A percentile compares a stretch with the other conserved stretches of the same genome.
Conservation (phyloP, 2,888 invertebrate genomes). For the Thereva nobilitata region DNA sequence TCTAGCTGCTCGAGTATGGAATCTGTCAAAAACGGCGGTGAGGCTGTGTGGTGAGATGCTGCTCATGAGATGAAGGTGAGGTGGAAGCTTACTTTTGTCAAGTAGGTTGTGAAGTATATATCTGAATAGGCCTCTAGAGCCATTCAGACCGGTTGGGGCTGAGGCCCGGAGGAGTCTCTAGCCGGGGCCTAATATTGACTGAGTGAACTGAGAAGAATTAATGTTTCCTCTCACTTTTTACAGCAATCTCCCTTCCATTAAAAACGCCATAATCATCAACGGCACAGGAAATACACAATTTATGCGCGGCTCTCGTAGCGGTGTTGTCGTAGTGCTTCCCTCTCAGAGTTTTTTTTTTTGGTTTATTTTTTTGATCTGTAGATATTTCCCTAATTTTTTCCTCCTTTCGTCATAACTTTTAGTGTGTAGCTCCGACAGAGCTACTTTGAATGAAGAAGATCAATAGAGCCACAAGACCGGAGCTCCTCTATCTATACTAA, state of each 20-base stretch:
- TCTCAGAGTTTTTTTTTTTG: slow-evolving; percentile 10
- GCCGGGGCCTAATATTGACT: slow-evolving; percentile 19
- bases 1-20: no score
- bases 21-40: no score
- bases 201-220: slow-evolving; percentile 30
- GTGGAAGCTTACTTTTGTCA: no score
- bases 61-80: no score
- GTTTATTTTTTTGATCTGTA: not conserved
- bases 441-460: no score
- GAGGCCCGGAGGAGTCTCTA: slow-evolving; percentile 20
- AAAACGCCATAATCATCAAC: slow-evolving; percentile 31
- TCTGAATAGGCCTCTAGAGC: slow-evolving; percentile 19
- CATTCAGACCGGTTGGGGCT: slow-evolving; percentile 22
- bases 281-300: slow-evolving; percentile 37
- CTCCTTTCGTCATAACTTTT: no score
- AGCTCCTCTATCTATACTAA: no score
- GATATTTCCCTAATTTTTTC: no score
- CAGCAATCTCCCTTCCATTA: slow-evolving; percentile 29
- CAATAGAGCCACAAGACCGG: no score
- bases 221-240: slow-evolving; percentile 37
- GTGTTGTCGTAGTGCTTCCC: not conserved
- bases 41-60: no score
- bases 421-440: no score
- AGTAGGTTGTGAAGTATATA: not conserved
- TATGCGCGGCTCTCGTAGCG: slow-evolving; percentile 33